Evolutionary conservation across 2,113 vertebrate genomes (phyloP).

Genomic region (Ictidomys tridecemlineatus): DNA sequence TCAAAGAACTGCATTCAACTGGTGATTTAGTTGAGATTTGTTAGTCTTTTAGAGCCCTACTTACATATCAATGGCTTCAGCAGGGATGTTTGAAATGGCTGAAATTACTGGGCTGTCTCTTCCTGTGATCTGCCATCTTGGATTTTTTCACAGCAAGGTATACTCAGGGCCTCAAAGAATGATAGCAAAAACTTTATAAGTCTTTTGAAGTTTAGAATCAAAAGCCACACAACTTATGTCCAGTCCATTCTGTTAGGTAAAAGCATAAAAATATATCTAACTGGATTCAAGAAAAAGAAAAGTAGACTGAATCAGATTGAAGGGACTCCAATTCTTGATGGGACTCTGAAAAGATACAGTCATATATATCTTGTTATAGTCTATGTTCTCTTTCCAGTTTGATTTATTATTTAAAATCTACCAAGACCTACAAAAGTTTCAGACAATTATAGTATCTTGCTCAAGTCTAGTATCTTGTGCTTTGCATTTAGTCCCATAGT

Average conservation of each 20-base stretch:
- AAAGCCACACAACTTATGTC: not conserved
- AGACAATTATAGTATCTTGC: not conserved
- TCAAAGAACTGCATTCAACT: not conserved
- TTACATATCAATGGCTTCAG: not conserved
- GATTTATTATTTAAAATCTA: not conserved
- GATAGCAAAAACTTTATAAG: not conserved
- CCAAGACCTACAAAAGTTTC: not conserved
- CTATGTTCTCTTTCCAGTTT: not conserved
- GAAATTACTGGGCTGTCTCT: not conserved
- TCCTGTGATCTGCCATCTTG: not conserved
- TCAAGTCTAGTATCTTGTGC: not conserved
- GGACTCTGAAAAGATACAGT: not conserved
- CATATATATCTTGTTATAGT: not conserved
- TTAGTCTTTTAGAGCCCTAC: not conserved
- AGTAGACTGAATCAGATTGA: not conserved
- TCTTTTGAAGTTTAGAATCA: not conserved
- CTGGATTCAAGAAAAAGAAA: not conserved
- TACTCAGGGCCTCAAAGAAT: not conserved
- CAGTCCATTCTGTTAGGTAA: not conserved
- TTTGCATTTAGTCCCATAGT: not conserved
- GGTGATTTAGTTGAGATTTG: not conserved
- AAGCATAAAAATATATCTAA: not conserved
- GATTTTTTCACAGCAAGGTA: not conserved
- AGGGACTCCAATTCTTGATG: too few species aligned
- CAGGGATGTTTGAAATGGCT: not conserved